Conservation (phyloP, 2,113 vertebrate genomes). For the Fregetta grallaria region DNA sequence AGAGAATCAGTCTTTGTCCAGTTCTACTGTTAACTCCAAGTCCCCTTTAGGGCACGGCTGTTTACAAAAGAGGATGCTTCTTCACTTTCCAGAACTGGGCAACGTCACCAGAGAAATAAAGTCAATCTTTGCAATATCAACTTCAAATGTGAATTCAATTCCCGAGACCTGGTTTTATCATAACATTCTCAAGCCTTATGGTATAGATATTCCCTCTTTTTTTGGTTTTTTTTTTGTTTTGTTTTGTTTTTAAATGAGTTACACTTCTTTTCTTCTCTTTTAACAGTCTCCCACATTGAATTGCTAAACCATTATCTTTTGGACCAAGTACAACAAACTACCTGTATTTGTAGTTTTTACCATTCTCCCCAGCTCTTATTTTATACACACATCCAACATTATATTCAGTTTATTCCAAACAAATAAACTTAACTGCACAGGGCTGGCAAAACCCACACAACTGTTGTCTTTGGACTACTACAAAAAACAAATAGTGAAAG, state of each 20-base stretch:
- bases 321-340: not conserved
- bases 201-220: not conserved
- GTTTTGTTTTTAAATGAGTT: not conserved
- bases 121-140: not conserved
- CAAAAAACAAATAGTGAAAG: not conserved
- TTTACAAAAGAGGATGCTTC: not conserved
- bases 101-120: not conserved
- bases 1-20: not conserved
- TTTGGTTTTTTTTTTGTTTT: not conserved
- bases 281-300: not conserved
- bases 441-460: not conserved
- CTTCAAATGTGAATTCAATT: not conserved
- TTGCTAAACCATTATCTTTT: not conserved
- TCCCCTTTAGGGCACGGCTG: not conserved
- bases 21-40: not conserved
- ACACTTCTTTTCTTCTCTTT: not conserved
- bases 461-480: not conserved
- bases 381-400: not conserved
- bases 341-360: not conserved
- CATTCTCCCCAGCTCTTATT: not conserved
- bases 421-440: not conserved
- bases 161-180: not conserved
- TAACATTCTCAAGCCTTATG: not conserved
- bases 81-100: not conserved
- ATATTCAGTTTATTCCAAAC: not conserved